These are phyloP conservation scores for Noctua fimbriata DNA, from an alignment of 2,888 invertebrate genomes.

Conservation along the genomic window DNA sequence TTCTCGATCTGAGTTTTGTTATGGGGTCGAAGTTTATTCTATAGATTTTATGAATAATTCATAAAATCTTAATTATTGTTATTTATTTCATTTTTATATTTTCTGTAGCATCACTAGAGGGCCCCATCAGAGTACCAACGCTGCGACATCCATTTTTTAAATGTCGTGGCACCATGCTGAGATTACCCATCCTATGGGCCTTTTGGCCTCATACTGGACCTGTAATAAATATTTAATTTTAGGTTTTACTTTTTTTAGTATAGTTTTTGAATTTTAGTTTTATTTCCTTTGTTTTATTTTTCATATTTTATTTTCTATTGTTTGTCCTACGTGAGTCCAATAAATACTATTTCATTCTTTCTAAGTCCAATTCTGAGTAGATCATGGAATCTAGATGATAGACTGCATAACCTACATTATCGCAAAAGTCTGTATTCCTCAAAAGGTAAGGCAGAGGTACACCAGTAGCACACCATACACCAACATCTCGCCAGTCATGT, in stretches of 20 bases:
- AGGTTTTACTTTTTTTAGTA: background rate
- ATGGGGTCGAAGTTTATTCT: background rate
- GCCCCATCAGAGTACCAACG: background rate
- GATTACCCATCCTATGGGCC: background rate
- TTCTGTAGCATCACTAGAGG: background rate
- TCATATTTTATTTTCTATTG: background rate
- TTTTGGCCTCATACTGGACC: background rate
- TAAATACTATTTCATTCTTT: no score
- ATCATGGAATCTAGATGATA: background rate
- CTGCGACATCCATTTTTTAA: background rate
- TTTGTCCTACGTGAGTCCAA: background rate
- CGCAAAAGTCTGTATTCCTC: background rate
- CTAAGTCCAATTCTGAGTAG: background rate
- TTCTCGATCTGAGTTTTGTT: slow-evolving; percentile 9
- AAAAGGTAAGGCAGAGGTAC: background rate
- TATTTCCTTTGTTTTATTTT: background rate
- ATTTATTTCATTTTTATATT: background rate
- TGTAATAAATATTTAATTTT: background rate
- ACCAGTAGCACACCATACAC: background rate
- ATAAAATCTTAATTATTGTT: background rate
- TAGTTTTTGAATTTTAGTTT: background rate
- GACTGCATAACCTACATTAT: background rate
- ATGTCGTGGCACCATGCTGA: background rate
- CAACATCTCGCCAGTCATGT: background rate
- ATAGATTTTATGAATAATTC: background rate